These are phyloP conservation scores for Microplitis deprimator DNA, from an alignment of 2,888 invertebrate genomes.

Conservation along the genomic window DNA sequence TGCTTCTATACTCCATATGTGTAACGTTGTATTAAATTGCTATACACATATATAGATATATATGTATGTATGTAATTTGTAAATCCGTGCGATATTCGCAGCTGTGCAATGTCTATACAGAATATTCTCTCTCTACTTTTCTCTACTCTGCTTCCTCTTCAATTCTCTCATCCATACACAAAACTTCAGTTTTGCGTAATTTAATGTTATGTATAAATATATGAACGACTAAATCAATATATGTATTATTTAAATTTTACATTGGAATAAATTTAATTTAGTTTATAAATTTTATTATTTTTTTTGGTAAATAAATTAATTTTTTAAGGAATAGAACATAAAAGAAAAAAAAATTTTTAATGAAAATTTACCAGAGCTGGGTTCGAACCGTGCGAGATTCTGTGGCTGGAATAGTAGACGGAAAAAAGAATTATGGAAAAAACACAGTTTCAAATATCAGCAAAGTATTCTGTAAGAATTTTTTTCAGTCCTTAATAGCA, in stretches of 20 bases:
- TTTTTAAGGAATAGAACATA: not conserved
- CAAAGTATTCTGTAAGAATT: too few species aligned
- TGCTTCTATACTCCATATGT: conserved; percentile 22
- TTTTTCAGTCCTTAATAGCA: too few species aligned
- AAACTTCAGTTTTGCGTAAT: not conserved
- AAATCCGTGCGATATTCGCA: conserved; percentile 32
- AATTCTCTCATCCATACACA: conserved; percentile 33
- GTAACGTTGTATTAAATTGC: not conserved
- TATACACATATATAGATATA: not conserved
- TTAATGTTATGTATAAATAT: conserved; percentile 1
- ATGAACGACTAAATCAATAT: conserved; percentile 20
- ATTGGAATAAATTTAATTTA: too few species aligned
- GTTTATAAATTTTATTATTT: not conserved
- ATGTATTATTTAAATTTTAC: not conserved
- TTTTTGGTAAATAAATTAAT: not conserved
- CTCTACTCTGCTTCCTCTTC: conserved; percentile 32
- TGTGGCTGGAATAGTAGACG: too few species aligned
- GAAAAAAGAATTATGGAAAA: too few species aligned
- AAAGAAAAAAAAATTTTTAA: too few species aligned
- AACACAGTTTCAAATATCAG: too few species aligned
- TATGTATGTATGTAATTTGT: conserved; percentile 30
- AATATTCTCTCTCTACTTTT: conserved; percentile 11
- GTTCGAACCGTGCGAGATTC: too few species aligned
- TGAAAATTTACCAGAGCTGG: too few species aligned
- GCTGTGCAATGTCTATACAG: conserved; percentile 34